Conservation (phyloP, 2,797 vertebrate species). For the Labeo calbasu region DNA sequence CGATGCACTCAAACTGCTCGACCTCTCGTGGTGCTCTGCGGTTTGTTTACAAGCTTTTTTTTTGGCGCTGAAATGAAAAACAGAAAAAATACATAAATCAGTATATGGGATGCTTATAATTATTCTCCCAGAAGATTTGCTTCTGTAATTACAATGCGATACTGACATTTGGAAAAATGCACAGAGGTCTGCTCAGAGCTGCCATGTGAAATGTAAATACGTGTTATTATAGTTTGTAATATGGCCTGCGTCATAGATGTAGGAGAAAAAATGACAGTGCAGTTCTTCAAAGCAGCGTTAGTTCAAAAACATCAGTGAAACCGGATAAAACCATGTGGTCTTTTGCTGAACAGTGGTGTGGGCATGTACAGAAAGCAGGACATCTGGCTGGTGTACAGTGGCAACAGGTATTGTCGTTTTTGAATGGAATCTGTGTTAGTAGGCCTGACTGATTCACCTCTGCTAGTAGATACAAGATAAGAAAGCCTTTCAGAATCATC, state of each 20-base stretch:
- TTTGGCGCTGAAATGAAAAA: slow-evolving; percentile 61
- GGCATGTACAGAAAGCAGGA: slow-evolving; percentile 17
- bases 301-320: slow-evolving; percentile 18
- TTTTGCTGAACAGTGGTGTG: slow-evolving; percentile 2
- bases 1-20: slow-evolving; percentile 62
- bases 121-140: slow-evolving; percentile 76
- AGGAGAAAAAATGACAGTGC: slow-evolving; percentile 3
- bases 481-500: neutral
- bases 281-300: slow-evolving; percentile 14
- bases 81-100: slow-evolving; percentile 55
- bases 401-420: slow-evolving; percentile 28
- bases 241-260: slow-evolving; percentile 10
- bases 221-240: slow-evolving; percentile 30
- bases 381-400: slow-evolving; percentile 25
- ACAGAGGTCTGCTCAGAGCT: slow-evolving; percentile 11
- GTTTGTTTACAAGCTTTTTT: slow-evolving; percentile 78
- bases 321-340: neutral
- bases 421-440: slow-evolving; percentile 32
- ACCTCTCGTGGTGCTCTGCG: slow-evolving; percentile 55
- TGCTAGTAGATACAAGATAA: neutral
- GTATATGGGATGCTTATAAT: slow-evolving; percentile 69
- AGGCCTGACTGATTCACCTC: slow-evolving; percentile 23
- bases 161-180: slow-evolving; percentile 47
- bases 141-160: slow-evolving; percentile 76
- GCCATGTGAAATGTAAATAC: slow-evolving; percentile 4